Evolutionary conservation across 2,797 vertebrate species (phyloP).

Genomic region (Phoxinus dragarum): DNA sequence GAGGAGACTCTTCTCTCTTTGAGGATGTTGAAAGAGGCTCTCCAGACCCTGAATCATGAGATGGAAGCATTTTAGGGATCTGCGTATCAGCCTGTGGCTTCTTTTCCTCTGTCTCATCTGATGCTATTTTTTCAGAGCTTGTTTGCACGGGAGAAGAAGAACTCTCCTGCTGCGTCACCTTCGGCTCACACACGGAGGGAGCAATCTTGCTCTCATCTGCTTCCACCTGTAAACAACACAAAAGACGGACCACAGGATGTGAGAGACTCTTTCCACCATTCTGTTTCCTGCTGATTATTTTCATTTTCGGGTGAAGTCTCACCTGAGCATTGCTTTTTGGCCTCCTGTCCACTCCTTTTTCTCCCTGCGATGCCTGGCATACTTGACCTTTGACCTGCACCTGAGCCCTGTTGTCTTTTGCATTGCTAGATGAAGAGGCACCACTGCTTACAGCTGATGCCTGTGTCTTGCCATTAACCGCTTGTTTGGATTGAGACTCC

Average conservation of each 20-base stretch:
- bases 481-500: constrained; percentile 57
- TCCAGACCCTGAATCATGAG: constrained; percentile 30
- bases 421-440: constrained; percentile 54
- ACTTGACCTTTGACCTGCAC: constrained; percentile 51
- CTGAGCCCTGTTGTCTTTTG: constrained; percentile 61
- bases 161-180: constrained; percentile 40
- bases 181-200: constrained; percentile 49
- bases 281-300: background rate
- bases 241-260: background rate
- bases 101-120: constrained; percentile 41
- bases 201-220: constrained; percentile 54
- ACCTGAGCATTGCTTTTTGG: constrained; percentile 67
- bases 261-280: background rate
- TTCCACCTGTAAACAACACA: constrained; percentile 63
- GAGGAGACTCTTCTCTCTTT: constrained; percentile 54
- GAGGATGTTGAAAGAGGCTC: constrained; percentile 54
- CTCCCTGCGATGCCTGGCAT: constrained; percentile 34
- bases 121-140: background rate
- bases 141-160: constrained; percentile 51
- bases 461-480: constrained; percentile 53
- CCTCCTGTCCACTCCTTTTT: constrained; percentile 30
- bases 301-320: background rate
- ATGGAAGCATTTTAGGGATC: constrained; percentile 32
- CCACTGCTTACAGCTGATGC: constrained; percentile 34
- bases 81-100: constrained; percentile 55